Conservation (phyloP, 2,113 vertebrate species). For the Symphodus melops region DNA sequence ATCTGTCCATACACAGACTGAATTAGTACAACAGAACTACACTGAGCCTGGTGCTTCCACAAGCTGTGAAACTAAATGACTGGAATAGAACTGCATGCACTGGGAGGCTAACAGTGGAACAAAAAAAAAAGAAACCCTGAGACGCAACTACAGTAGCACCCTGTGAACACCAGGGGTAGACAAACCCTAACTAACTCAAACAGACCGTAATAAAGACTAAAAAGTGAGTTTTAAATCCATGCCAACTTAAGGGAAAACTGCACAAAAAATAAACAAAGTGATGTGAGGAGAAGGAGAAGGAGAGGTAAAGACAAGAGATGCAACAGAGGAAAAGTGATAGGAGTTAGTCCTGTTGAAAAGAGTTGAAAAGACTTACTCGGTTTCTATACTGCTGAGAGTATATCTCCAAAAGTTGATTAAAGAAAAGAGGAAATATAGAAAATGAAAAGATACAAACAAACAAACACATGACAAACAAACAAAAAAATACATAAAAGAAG, state of each 20-base stretch:
- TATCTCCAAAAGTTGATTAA: slow-evolving; percentile 80
- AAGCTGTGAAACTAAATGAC: slow-evolving; percentile 19
- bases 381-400: slow-evolving; percentile 85
- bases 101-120: slow-evolving; percentile 15
- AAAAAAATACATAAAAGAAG: slow-evolving; percentile 79
- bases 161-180: slow-evolving; percentile 55
- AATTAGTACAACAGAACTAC: slow-evolving; percentile 6
- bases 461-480: slow-evolving; percentile 76
- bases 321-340: slow-evolving; percentile 36
- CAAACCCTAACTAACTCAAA: slow-evolving; percentile 32
- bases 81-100: slow-evolving; percentile 64
- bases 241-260: slow-evolving; percentile 54
- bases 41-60: background rate
- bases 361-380: slow-evolving; percentile 83
- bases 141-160: slow-evolving; percentile 24
- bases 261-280: slow-evolving; percentile 40
- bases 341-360: slow-evolving; percentile 52
- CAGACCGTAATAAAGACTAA: slow-evolving; percentile 29
- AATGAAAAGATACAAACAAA: slow-evolving; percentile 75
- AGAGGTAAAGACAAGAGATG: slow-evolving; percentile 30
- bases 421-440: slow-evolving; percentile 65
- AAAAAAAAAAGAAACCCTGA: background rate
- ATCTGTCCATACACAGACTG: background rate
- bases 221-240: slow-evolving; percentile 63
- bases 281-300: slow-evolving; percentile 29